A percentile compares a stretch with the other conserved stretches of the same genome.
Evolutionary conservation across 1,140 invertebrate species (phyloP).

Genomic region (Coptotermes formosanus): DNA sequence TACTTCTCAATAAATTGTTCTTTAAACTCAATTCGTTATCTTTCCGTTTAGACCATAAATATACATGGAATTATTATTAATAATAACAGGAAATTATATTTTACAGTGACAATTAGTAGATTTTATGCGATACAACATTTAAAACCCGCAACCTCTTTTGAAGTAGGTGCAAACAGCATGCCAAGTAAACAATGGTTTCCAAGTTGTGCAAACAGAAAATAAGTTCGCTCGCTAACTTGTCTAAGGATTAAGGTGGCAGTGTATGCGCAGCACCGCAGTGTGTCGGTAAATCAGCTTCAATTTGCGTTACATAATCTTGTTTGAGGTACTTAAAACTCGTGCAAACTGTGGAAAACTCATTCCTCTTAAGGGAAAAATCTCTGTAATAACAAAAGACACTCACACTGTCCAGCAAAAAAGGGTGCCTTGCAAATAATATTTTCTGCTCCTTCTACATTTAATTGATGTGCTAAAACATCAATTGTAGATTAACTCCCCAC

Average conservation of each 20-base stretch:
- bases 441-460: background rate
- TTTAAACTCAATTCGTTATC: too few relatives aligned
- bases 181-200: background rate
- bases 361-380: background rate
- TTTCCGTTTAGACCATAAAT: too few relatives aligned
- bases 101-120: background rate
- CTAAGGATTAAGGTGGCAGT: background rate
- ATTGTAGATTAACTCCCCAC: background rate
- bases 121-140: background rate
- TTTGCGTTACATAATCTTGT: slow-evolving; percentile 5
- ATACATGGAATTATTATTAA: too few relatives aligned
- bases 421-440: background rate
- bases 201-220: background rate
- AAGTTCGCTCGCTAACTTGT: background rate
- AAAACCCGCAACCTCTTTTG: background rate
- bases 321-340: background rate
- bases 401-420: background rate
- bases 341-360: background rate
- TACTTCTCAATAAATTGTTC: too few relatives aligned
- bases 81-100: background rate
- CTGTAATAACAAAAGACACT: background rate
- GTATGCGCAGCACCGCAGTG: background rate
- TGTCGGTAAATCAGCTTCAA: background rate
- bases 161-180: background rate
- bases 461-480: background rate